These are phyloP conservation scores for Slavum lentiscoides DNA, from an alignment of 2,888 invertebrate genomes.

Conservation along the genomic window DNA sequence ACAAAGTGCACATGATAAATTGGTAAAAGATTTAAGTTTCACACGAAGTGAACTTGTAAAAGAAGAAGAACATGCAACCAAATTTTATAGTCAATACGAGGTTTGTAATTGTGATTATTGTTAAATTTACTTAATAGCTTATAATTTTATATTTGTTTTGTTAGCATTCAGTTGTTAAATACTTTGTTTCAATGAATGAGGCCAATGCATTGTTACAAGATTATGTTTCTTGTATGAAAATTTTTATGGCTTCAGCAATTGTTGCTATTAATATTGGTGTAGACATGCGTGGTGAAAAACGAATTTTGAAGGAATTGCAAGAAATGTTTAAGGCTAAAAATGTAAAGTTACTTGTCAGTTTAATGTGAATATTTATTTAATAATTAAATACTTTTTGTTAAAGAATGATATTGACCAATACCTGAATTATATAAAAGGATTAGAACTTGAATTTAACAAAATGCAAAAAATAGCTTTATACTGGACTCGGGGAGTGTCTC, in stretches of 20 bases:
- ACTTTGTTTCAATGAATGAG: slow-evolving; percentile 21
- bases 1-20: slow-evolving; percentile 25
- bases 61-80: neutral
- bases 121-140: neutral
- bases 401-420: slow-evolving; percentile 10
- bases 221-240: neutral
- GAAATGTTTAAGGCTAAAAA: neutral
- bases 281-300: neutral
- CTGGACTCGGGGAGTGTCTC: slow-evolving; percentile 21
- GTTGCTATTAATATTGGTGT: neutral
- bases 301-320: slow-evolving; percentile 17
- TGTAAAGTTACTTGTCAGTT: slow-evolving; percentile 3
- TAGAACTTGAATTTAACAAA: slow-evolving; percentile 11
- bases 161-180: slow-evolving; percentile 22
- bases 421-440: slow-evolving; percentile 1
- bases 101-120: neutral
- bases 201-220: neutral
- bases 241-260: neutral
- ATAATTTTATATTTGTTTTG: neutral
- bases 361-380: neutral
- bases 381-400: neutral
- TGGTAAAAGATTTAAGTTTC: slow-evolving; percentile 24
- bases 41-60: slow-evolving; percentile 19
- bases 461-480: neutral
- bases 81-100: neutral